Percentiles rank a stretch among this genome's conserved stretches.
phyloP scores from a whole-genome alignment of 2,888 invertebrate genomes.

The Tenodera sinensis region DNA sequence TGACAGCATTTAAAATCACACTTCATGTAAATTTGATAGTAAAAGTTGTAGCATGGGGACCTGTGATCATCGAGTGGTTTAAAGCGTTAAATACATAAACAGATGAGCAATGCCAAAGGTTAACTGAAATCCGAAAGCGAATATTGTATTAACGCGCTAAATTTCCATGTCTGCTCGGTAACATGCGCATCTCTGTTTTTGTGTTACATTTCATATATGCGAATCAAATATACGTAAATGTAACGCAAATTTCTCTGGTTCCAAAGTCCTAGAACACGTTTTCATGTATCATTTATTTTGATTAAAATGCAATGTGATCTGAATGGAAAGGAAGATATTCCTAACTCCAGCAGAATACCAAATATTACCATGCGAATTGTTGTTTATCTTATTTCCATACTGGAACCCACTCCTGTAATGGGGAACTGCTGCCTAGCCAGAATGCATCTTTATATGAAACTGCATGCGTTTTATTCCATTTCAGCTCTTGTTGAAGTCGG shows the following conservation, averaged over 20 bases:
- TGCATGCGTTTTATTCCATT: no score
- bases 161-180: not conserved
- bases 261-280: not conserved
- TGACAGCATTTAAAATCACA: not conserved
- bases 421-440: no score
- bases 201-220: no score
- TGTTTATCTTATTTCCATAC: no score
- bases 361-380: no score
- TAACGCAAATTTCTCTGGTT: not conserved
- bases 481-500: no score
- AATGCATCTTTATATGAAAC: no score
- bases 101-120: not conserved
- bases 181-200: not conserved
- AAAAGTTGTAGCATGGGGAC: not conserved
- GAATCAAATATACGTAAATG: not conserved
- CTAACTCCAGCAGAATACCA: no score
- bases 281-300: not conserved
- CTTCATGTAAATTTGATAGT: not conserved
- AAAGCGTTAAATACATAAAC: not conserved
- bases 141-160: not conserved
- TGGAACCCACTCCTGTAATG: no score
- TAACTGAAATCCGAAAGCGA: not conserved
- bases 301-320: not conserved
- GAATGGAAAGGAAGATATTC: no score
- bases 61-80: not conserved